These are phyloP conservation scores for Oedothorax gibbosus DNA, from an alignment of 1,140 invertebrate genomes.

Conservation along the genomic window DNA sequence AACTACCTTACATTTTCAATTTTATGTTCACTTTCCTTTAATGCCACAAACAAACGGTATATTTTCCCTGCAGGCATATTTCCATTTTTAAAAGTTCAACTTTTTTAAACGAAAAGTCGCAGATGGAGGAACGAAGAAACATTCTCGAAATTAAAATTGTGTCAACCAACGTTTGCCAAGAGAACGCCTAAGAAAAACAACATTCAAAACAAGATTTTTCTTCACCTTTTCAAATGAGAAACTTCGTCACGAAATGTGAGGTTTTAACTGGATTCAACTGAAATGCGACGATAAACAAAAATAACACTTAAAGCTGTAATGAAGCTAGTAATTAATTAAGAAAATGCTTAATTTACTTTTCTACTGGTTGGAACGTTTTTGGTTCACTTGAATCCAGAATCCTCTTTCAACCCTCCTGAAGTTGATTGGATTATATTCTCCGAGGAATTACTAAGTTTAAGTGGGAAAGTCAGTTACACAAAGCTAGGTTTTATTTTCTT, in stretches of 20 bases:
- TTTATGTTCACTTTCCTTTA: too few relatives aligned
- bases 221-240: background rate
- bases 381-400: conserved; percentile 23
- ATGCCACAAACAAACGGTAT: too few relatives aligned
- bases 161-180: too few relatives aligned
- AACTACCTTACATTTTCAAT: too few relatives aligned
- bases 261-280: conserved; percentile 1
- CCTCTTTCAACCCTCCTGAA: background rate
- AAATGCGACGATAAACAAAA: conserved; percentile 1
- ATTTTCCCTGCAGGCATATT: too few relatives aligned
- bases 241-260: background rate
- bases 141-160: too few relatives aligned
- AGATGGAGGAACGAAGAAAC: too few relatives aligned
- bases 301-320: conserved; percentile 17
- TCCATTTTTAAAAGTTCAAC: too few relatives aligned
- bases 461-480: conserved; percentile 1
- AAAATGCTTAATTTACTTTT: conserved; percentile 51
- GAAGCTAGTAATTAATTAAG: conserved; percentile 47
- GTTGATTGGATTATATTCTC: conserved; percentile 54
- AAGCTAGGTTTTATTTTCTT: background rate
- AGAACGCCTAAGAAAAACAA: too few relatives aligned
- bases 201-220: background rate
- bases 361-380: conserved; percentile 35
- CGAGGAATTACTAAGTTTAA: conserved; percentile 21
- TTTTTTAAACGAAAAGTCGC: too few relatives aligned